Percentiles rank a stretch among this genome's conserved stretches.
phyloP scores from a whole-genome alignment of 2,888 invertebrate species.

The Pinctada fucata region DNA sequence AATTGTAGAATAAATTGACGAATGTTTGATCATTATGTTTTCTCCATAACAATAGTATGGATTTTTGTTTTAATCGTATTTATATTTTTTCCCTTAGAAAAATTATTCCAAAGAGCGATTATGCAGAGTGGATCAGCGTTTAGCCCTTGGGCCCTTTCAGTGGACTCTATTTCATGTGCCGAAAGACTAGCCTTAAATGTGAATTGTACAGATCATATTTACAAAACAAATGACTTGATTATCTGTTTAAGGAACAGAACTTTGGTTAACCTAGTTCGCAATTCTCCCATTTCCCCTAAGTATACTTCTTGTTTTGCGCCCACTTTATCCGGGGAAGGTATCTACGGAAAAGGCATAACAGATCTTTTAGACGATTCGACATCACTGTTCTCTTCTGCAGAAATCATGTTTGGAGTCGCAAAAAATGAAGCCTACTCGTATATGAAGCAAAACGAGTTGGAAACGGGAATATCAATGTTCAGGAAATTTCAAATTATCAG shows the following conservation, averaged over 20 bases:
- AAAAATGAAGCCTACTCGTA: slow-evolving; percentile 87
- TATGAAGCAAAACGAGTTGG: slow-evolving; percentile 88
- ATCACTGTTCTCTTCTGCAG: slow-evolving; percentile 61
- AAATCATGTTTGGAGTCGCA: slow-evolving; percentile 72
- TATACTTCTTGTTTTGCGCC: slow-evolving; percentile 74
- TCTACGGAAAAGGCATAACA: slow-evolving; percentile 58
- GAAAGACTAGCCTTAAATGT: slow-evolving; percentile 66
- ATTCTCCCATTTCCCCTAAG: slow-evolving; percentile 67
- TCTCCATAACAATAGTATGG: no score
- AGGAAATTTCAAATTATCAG: slow-evolving; percentile 92
- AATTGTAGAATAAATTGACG: no score
- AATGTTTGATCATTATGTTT: no score
- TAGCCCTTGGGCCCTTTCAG: slow-evolving; percentile 71
- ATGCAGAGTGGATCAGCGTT: slow-evolving; percentile 90
- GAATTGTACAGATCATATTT: slow-evolving; percentile 65
- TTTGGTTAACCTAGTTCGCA: slow-evolving; percentile 81
- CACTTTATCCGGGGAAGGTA: slow-evolving; percentile 56
- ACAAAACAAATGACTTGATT: slow-evolving; percentile 57
- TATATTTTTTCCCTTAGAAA: slow-evolving; percentile 52
- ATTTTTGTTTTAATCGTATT: no score
- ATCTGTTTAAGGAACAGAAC: slow-evolving; percentile 80
- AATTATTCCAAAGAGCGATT: slow-evolving; percentile 85
- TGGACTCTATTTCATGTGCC: slow-evolving; percentile 69
- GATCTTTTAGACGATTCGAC: slow-evolving; percentile 56
- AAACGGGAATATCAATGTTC: slow-evolving; percentile 94